Evolutionary conservation across 2,113 vertebrate genomes (phyloP).

Genomic region (Pseudorhombus dupliciocellatus): DNA sequence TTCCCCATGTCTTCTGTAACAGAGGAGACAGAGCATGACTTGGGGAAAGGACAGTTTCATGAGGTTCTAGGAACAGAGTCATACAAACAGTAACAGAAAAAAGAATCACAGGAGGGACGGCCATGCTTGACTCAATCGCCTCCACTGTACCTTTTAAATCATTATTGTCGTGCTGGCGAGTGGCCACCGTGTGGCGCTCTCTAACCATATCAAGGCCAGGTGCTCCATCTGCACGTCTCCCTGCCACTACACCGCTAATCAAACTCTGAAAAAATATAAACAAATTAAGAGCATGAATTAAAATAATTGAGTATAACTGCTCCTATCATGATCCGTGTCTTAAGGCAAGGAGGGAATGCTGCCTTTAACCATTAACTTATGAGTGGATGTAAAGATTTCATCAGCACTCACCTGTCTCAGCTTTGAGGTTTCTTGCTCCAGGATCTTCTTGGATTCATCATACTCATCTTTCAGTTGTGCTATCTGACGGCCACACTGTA

Average conservation of each 20-base stretch:
- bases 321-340: neutral
- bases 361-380: neutral
- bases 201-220: constrained; percentile 39
- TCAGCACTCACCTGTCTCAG: constrained; percentile 69
- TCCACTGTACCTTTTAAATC: constrained; percentile 78
- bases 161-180: constrained; percentile 48
- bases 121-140: neutral
- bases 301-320: neutral
- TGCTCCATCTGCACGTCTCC: constrained; percentile 33
- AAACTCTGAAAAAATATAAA: constrained; percentile 52
- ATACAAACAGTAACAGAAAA: neutral
- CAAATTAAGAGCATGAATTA: neutral
- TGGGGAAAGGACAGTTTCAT: neutral
- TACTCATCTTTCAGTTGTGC: constrained; percentile 90
- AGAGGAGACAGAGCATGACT: constrained; percentile 6
- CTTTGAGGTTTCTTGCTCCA: constrained; percentile 75
- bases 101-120: neutral
- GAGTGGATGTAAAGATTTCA: neutral
- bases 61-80: neutral
- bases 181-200: constrained; percentile 77
- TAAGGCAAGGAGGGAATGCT: neutral
- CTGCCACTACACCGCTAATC: constrained; percentile 40
- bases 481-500: constrained; percentile 96
- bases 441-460: constrained; percentile 88
- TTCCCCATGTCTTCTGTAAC: constrained; percentile 86